These are phyloP conservation scores for Ramphastos sulfuratus DNA, from an alignment of 2,113 vertebrate genomes.

Conservation along the genomic window DNA sequence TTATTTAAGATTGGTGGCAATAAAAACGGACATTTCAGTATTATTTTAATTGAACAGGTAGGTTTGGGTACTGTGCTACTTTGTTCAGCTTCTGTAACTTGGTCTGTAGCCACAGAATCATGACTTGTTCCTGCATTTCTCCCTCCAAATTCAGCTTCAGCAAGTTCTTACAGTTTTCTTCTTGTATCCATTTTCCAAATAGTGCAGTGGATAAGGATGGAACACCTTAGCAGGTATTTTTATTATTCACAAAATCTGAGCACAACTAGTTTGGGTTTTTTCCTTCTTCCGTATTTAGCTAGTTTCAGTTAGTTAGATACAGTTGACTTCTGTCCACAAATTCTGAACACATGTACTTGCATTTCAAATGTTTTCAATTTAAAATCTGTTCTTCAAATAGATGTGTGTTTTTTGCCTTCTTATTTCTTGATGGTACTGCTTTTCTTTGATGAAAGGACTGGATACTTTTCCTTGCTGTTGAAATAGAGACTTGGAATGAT, in stretches of 20 bases:
- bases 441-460: neutral
- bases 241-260: neutral
- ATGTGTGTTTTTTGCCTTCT: neutral
- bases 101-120: neutral
- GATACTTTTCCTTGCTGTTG: conserved; percentile 9
- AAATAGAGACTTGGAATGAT: conserved; percentile 5
- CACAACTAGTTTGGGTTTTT: neutral
- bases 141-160: neutral
- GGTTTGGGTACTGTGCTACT: neutral
- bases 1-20: neutral
- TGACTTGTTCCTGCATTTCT: neutral
- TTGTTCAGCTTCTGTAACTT: neutral
- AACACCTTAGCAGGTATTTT: neutral
- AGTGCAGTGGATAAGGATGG: neutral
- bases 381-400: conserved; percentile 15
- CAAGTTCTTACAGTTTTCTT: neutral
- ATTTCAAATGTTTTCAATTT: conserved; percentile 35
- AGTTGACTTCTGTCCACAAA: neutral
- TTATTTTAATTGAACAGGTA: neutral
- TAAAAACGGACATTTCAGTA: neutral
- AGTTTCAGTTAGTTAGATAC: neutral
- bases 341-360: neutral
- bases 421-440: neutral
- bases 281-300: neutral
- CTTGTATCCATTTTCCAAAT: neutral